Evolutionary conservation across 1,140 invertebrate species (phyloP), one percentile per base, ranked within the genome.

Genomic region (Pinna nobilis): DNA sequence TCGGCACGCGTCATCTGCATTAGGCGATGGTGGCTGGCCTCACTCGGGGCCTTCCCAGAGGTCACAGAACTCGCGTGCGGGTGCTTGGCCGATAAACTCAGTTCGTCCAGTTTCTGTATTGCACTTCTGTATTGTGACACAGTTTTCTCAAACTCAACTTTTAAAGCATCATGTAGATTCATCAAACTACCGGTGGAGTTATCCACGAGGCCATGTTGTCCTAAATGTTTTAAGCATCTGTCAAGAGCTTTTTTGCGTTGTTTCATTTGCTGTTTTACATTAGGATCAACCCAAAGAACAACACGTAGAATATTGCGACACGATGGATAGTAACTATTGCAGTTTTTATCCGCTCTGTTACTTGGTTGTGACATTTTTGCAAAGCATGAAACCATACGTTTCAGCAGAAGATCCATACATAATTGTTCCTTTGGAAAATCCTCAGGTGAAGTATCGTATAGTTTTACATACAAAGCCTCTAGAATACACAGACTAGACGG

Each of bases 61-160:
- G 87, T 88, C 5, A 90, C 79, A 6, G 87, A 87, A 61, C 85
- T 83, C 1, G 79, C 74, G 11, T 78, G 76, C 2, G 83, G 81
- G 50, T 85, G 76, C 67, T 88, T 91, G 20, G 88, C 86, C 9
- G 87, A 82, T 33, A 91, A 76, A 83, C 93, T 93, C 82, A 95
- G 88, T 84, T 96, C 94, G 69, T 97, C 95, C 70, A 97, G 89
- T 87, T 95, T 96, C 81, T 95, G 94, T 50, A 98, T 88, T 18
- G 95, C 96, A 75, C 92, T 92, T 87, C 96, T 96, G 89, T 96
- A 97, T 28, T 94, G 94, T 23, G 95, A 94, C 18, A 95, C 93
- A 33, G 96, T 93, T 47, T 92, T 89, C 79, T 95, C 94, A 49
- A 98, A 93, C 88, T 97, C 95, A 13, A 94, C 92, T 88, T 94